phyloP scores from a whole-genome alignment of 2,113 vertebrate genomes.

The Asarcornis scutulata region DNA sequence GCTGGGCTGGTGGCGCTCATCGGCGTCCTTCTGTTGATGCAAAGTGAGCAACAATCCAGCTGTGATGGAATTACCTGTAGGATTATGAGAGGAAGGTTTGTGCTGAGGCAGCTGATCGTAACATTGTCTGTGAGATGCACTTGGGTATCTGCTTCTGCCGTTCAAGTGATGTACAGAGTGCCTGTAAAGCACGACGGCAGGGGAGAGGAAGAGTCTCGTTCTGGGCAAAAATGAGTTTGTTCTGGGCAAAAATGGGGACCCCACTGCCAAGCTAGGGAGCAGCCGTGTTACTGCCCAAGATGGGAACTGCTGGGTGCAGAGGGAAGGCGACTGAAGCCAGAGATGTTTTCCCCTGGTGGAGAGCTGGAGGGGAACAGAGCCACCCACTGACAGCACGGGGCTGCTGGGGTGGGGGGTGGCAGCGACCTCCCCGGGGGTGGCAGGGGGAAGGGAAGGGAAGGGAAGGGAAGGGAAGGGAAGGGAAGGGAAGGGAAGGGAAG shows the following conservation, averaged over 20 bases:
- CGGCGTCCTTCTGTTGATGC: not conserved
- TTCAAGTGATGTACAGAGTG: fast-evolving
- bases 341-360: too few relatives aligned
- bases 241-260: too few relatives aligned
- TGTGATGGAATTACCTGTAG: not conserved
- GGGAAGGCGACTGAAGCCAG: not conserved
- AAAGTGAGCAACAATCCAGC: conserved; percentile 17
- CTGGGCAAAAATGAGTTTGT: not conserved
- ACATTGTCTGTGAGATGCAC: not conserved
- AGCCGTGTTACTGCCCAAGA: too few relatives aligned
- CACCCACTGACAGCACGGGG: too few relatives aligned
- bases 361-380: too few relatives aligned
- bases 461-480: too few relatives aligned
- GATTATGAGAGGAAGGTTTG: not conserved
- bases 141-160: not conserved
- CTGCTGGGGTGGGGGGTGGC: too few relatives aligned
- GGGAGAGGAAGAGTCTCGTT: not conserved
- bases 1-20: not conserved
- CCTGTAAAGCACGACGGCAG: not conserved
- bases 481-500: too few relatives aligned
- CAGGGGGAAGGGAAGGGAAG: too few relatives aligned
- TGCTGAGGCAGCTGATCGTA: not conserved
- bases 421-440: too few relatives aligned
- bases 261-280: too few relatives aligned
- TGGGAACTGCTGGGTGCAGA: not conserved